Evolutionary conservation across 2,888 invertebrate species (phyloP).

Genomic region (Rhyacophila evoluta): DNA sequence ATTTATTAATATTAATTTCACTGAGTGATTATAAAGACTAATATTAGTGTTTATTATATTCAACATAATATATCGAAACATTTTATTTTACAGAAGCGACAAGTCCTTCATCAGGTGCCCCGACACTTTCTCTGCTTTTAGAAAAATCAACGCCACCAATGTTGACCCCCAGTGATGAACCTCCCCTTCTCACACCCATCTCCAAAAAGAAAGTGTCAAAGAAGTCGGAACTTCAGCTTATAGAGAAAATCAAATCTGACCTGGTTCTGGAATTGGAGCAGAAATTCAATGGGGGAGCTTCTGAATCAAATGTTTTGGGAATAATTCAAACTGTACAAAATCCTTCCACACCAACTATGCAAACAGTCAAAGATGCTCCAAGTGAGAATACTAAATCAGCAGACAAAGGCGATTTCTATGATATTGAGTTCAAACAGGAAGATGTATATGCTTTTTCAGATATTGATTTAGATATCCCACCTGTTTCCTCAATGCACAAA

Average conservation of each 20-base stretch:
- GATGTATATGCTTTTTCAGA: slow-evolving; percentile 68
- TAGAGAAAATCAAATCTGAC: slow-evolving; percentile 61
- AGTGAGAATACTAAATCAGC: slow-evolving; percentile 55
- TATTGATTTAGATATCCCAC: slow-evolving; percentile 66
- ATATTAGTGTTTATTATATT: no score
- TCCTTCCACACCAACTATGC: slow-evolving; percentile 56
- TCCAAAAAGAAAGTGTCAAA: slow-evolving; percentile 36
- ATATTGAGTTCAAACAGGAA: slow-evolving; percentile 69
- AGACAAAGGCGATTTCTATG: slow-evolving; percentile 63
- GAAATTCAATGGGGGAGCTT: slow-evolving; percentile 62
- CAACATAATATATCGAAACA: no score
- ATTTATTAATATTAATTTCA: no score
- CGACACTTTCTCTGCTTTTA: slow-evolving; percentile 80
- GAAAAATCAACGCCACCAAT: slow-evolving; percentile 66
- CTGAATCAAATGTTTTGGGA: slow-evolving; percentile 29
- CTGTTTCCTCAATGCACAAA: slow-evolving; percentile 64
- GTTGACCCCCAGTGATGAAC: slow-evolving; percentile 58
- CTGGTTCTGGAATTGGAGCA: slow-evolving; percentile 65
- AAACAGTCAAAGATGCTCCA: slow-evolving; percentile 56
- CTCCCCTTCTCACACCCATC: slow-evolving; percentile 60
- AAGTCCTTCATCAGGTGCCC: slow-evolving; percentile 77
- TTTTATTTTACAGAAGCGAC: slow-evolving; percentile 61
- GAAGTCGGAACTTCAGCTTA: slow-evolving; percentile 55
- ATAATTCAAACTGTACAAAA: slow-evolving; percentile 38
- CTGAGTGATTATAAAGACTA: no score